Evolutionary conservation across 2,888 invertebrate genomes (phyloP).

Genomic region (Ecdyonurus torrentis): DNA sequence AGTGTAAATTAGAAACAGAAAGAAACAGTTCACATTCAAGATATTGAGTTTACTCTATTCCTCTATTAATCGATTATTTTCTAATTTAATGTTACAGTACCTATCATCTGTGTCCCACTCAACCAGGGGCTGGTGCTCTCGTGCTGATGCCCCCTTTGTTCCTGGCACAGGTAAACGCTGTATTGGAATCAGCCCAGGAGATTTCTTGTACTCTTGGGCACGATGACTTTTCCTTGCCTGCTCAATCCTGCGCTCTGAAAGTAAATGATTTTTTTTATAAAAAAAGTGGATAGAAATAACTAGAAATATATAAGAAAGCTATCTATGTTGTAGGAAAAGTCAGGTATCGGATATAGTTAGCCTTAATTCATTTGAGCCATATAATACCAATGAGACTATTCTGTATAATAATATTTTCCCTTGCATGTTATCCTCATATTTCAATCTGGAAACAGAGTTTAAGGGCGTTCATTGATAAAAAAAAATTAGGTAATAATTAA

Average conservation of each 20-base stretch:
- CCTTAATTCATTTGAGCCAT: too few relatives aligned
- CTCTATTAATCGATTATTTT: too few relatives aligned
- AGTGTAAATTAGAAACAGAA: not conserved
- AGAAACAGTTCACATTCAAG: not conserved
- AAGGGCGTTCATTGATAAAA: too few relatives aligned
- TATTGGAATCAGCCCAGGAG: conserved; percentile 29
- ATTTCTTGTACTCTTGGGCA: conserved; percentile 26
- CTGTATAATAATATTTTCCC: too few relatives aligned
- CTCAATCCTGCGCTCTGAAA: conserved; percentile 27
- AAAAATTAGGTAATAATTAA: too few relatives aligned
- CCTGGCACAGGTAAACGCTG: conserved; percentile 32
- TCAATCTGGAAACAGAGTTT: too few relatives aligned
- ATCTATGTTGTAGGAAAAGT: not conserved
- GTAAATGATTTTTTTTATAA: not conserved
- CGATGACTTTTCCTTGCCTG: conserved; percentile 27
- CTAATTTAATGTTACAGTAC: conserved; percentile 17
- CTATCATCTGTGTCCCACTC: conserved; percentile 40
- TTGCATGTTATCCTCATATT: too few relatives aligned
- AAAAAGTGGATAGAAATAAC: conserved; percentile 9
- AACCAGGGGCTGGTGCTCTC: conserved; percentile 37
- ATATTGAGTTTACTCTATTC: not conserved
- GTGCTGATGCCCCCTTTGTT: conserved; percentile 18
- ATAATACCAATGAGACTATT: too few relatives aligned
- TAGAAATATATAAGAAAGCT: too few relatives aligned
- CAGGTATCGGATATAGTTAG: too few relatives aligned